Percentiles rank a stretch among this genome's conserved stretches.
Conservation (phyloP, 2,888 invertebrate species). For the Cantharis rustica region DNA sequence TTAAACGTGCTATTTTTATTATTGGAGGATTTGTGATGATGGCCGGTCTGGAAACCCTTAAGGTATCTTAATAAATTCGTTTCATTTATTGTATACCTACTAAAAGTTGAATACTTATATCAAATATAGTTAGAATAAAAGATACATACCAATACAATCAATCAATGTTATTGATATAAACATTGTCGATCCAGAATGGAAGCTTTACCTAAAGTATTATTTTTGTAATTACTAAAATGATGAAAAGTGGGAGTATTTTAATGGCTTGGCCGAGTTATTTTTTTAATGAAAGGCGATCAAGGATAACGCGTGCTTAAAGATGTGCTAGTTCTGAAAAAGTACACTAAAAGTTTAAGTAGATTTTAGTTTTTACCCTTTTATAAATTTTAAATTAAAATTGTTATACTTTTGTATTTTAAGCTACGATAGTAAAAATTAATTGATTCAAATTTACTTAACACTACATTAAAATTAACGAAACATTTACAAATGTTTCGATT, state of each 20-base stretch:
- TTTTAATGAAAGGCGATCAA: background rate
- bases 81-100: background rate
- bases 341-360: background rate
- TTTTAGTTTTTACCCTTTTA: background rate
- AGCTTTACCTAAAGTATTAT: background rate
- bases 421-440: background rate
- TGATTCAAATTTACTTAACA: background rate
- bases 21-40: conserved; percentile 52
- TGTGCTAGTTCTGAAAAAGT: background rate
- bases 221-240: background rate
- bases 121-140: background rate
- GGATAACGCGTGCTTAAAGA: background rate
- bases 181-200: background rate
- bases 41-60: conserved; percentile 43
- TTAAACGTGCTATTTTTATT: conserved; percentile 51
- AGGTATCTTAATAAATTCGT: background rate
- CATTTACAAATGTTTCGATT: background rate
- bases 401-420: background rate
- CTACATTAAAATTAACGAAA: background rate
- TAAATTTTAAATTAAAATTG: background rate
- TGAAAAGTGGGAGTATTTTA: background rate
- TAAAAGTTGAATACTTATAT: background rate
- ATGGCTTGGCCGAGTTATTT: background rate
- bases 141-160: background rate
- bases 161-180: background rate